Percentiles rank a stretch among this genome's conserved stretches.
Conservation (phyloP, 2,888 invertebrate genomes). For the Oxyteleia sp. region DNA sequence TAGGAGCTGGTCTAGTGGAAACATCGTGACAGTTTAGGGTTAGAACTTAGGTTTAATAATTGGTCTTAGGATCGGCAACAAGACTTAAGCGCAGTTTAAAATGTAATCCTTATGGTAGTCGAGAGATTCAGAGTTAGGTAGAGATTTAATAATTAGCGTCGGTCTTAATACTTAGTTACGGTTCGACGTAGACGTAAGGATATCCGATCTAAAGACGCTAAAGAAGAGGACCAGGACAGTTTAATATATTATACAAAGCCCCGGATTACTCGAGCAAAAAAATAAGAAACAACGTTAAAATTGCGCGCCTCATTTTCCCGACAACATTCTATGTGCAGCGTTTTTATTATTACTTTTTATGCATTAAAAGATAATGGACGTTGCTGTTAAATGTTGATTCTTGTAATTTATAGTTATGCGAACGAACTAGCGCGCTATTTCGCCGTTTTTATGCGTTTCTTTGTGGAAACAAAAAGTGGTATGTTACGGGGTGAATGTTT, state of each 20-base stretch:
- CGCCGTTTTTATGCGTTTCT: not conserved
- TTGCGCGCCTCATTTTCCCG: not conserved
- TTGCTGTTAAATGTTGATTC: not conserved
- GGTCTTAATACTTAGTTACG: conserved; percentile 45
- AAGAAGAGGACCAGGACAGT: conserved; percentile 4
- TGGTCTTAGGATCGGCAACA: conserved; percentile 45
- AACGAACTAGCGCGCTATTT: not conserved
- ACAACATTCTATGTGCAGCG: not conserved
- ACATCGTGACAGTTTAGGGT: conserved; percentile 36
- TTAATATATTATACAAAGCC: conserved; percentile 11
- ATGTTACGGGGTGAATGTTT: not conserved
- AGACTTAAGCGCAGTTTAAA: conserved; percentile 50
- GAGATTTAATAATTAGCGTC: conserved; percentile 63
- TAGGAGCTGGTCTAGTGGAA: conserved; percentile 26
- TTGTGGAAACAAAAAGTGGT: not conserved
- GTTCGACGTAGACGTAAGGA: conserved; percentile 37
- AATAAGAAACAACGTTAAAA: not conserved
- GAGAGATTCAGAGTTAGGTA: conserved; percentile 59
- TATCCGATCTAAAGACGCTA: not conserved
- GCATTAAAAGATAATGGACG: not conserved
- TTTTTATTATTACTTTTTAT: not conserved
- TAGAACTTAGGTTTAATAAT: conserved; percentile 58
- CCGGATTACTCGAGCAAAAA: not conserved
- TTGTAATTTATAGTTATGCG: not conserved
- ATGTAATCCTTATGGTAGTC: conserved; percentile 60